Conservation (phyloP, 2,797 vertebrate species). For the Podargus strigoides region DNA sequence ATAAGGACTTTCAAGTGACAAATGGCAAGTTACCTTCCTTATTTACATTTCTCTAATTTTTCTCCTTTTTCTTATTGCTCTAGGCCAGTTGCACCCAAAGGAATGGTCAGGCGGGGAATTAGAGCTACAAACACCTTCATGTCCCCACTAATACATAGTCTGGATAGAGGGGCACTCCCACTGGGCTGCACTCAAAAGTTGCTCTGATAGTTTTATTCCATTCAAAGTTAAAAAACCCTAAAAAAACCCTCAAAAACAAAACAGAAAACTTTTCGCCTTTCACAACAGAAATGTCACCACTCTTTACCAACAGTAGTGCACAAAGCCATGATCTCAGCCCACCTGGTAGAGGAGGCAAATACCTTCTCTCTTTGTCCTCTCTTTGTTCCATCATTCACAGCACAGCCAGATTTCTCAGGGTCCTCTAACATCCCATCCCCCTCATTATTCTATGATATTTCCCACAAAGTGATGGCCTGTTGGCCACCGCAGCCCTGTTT, state of each 20-base stretch:
- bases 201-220: conserved; percentile 19
- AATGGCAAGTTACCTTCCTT: conserved; percentile 67
- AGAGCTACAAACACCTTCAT: conserved; percentile 22
- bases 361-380: neutral
- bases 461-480: neutral
- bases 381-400: neutral
- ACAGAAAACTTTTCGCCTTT: neutral
- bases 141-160: neutral
- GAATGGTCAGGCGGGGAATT: conserved; percentile 41
- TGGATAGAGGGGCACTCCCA: conserved; percentile 40
- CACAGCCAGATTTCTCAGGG: neutral
- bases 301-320: neutral
- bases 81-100: conserved; percentile 59
- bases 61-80: conserved; percentile 58
- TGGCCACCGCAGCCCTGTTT: neutral
- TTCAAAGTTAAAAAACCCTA: neutral
- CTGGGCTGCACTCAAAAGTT: conserved; percentile 18
- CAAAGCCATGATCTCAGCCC: neutral
- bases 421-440: neutral
- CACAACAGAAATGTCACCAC: neutral
- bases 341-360: neutral
- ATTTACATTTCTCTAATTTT: conserved; percentile 68
- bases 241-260: too few relatives aligned
- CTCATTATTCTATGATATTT: neutral
- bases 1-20: conserved; percentile 71